Evolutionary conservation across 2,113 vertebrate genomes (phyloP).

Genomic region (Lagenorhynchus albirostris): DNA sequence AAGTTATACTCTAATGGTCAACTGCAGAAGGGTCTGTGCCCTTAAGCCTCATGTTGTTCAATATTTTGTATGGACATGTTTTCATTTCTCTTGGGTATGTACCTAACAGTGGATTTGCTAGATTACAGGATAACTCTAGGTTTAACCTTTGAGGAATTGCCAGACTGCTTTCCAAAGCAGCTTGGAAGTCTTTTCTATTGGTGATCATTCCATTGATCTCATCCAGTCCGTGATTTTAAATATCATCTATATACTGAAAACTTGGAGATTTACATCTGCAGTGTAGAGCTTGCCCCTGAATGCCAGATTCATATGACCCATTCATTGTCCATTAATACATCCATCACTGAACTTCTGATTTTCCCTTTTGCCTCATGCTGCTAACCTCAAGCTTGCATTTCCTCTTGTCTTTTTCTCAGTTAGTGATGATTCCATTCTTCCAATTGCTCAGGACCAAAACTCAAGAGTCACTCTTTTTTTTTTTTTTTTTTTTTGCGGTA

Average conservation of each 20-base stretch:
- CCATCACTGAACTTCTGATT: background rate
- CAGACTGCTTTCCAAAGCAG: background rate
- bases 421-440: background rate
- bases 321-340: background rate
- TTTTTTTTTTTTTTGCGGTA: too few species aligned
- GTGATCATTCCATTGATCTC: background rate
- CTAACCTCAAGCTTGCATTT: background rate
- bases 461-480: background rate
- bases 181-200: background rate
- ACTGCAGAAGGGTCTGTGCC: background rate
- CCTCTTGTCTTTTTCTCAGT: background rate
- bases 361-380: background rate
- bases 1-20: background rate
- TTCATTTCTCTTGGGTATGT: background rate
- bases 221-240: background rate
- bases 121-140: background rate
- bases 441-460: background rate
- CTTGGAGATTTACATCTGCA: background rate
- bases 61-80: background rate
- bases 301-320: background rate
- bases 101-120: background rate
- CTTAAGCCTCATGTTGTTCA: background rate
- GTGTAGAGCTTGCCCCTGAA: background rate
- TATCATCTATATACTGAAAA: background rate
- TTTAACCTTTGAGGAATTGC: background rate